Base-by-base conservation (phyloP, 2,113 vertebrate genomes). In the Perca schrenkii region DNA sequence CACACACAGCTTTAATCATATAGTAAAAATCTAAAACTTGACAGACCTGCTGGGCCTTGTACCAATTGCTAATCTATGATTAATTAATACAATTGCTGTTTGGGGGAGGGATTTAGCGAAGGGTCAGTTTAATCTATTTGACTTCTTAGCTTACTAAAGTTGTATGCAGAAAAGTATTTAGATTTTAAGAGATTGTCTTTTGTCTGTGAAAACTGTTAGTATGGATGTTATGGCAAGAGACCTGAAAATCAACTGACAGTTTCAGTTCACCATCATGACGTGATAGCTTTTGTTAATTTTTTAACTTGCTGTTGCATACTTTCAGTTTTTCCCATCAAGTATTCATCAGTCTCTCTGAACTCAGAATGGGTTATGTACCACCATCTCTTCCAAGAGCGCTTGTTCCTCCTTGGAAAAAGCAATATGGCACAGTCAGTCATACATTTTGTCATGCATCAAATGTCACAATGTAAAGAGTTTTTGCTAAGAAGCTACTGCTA, bases 241-340 rank as follows among this genome's bases (percentile, higher is more conserved):
- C 15, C 28, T 17, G 16, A 34, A 34, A 36, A 12, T 74, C 8
- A 40, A 34, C 34, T 34, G 5, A 34, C 34, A 6, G 34, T 34
- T 34, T 34, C 31, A 4, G 22, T 31, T 77, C 8, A 19, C 12
- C 13, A 11, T 57, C 7, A 46, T 60, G n/a, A 28, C n/a, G 6
- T 43, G 8, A 52, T 25, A 19, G 11, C 19, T 52, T 46, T 46
- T 43, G 21, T 69, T 58, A 17, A 71, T 6, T 43, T 56, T 31
- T 12, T 56, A 49, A 77, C 21, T 60, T 43, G 61, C 56, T 21
- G 10, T 52, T 4, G n/a, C 65, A 28, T 17, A 65, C 60, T 64
- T 63, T 47, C 8, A 36, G 17, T 71, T 66, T 17, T 69, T 58
- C 34, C 15, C 25, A 64, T 84, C 28, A 83, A 83, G 67, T 64